These are phyloP conservation scores for Malacoctenus gilli DNA, from an alignment of 2,797 vertebrate species.

Conservation along the genomic window DNA sequence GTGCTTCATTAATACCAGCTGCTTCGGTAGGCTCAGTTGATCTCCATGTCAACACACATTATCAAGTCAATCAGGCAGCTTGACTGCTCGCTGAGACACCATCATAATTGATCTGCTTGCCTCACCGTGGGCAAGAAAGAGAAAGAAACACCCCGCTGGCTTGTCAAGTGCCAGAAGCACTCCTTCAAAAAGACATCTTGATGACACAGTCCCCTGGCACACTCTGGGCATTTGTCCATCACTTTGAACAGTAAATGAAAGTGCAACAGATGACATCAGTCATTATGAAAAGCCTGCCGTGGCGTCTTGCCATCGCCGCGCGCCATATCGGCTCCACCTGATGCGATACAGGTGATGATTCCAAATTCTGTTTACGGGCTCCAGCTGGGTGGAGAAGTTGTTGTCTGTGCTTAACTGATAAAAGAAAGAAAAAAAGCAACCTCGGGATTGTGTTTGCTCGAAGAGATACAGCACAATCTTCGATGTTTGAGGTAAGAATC, in stretches of 20 bases:
- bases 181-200: constrained; percentile 66
- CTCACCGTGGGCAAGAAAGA: constrained; percentile 17
- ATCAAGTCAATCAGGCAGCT: constrained; percentile 64
- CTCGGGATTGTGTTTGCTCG: constrained; percentile 12
- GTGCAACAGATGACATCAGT: constrained; percentile 63
- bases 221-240: constrained; percentile 66
- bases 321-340: constrained; percentile 35
- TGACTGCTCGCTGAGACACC: constrained; percentile 57
- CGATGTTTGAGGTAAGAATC: constrained; percentile 12
- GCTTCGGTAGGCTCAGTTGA: constrained; percentile 58
- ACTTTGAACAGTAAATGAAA: constrained; percentile 73
- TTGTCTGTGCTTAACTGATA: constrained; percentile 35
- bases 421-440: no score
- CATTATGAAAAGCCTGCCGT: constrained; percentile 59
- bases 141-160: constrained; percentile 43
- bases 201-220: constrained; percentile 57
- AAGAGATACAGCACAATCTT: constrained; percentile 19
- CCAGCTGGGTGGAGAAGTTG: constrained; percentile 21
- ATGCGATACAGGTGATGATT: constrained; percentile 45
- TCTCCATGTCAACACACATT: constrained; percentile 70
- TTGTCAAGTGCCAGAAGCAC: constrained; percentile 62
- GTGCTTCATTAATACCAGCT: constrained; percentile 72
- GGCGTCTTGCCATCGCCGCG: constrained; percentile 29
- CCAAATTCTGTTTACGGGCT: constrained; percentile 16
- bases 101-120: constrained; percentile 66